Base-by-base conservation (phyloP, 2,113 vertebrate genomes). In the Embiotoca jacksoni region DNA sequence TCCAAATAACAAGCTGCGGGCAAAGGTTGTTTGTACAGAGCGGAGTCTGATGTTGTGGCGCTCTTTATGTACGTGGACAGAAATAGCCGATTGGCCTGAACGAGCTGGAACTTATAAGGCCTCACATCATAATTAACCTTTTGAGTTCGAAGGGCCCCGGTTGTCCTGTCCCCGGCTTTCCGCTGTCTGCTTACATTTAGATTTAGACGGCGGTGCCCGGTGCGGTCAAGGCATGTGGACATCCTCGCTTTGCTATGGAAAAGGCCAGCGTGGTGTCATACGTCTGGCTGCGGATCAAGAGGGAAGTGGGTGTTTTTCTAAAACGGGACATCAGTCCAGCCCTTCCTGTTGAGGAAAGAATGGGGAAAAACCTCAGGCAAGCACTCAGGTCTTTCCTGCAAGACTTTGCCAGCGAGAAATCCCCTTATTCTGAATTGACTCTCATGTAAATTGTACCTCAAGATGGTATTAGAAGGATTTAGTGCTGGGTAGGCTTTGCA, bases 221-320 rank as follows among this genome's bases (percentile, higher is more conserved):
- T 3, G 81, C 23, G 47, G 83, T 65, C 55, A 64, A 69, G 23
- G 65, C 37, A 33, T 23, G 57, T 63, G 78, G 75, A 80, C 86
- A 75, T 61, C 61, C 35, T 36, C 2, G 79, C 47, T 81, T 23
- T 62, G 50, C 64, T 23, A 39, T 86, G 85, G 85, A 88, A 87
- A 91, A 88, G 85, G 78, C 91, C 82, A 72, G 70, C 63, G 75
- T 80, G 73, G 80, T 91, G 87, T 90, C 72, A 75, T 72, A 36
- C 76, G 55, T 85, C 83, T 89, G 86, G 84, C 83, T 6, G 57
- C 8, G 32, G 75, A 80, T 84, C 81, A 84, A 78, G 71, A 23
- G 89, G 90, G 90, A 93, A 92, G 89, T 92, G 82, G 71, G 83
- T 92, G 88, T 93, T 90, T 23, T 92, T 91, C 87, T 87, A 85